phyloP scores from a whole-genome alignment of 2,113 vertebrate genomes.

The Saimiri boliviensis region DNA sequence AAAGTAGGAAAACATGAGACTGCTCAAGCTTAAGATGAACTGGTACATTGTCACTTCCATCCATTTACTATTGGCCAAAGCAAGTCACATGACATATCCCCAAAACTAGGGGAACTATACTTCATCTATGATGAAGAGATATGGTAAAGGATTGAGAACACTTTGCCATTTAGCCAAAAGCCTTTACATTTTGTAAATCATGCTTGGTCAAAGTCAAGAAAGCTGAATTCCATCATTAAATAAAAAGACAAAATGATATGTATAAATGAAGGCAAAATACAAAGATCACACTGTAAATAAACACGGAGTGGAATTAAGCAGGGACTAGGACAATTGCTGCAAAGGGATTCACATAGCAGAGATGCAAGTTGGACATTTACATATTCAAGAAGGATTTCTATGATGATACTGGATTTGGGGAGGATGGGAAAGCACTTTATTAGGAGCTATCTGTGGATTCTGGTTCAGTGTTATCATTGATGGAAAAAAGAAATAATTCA shows the following conservation, averaged over 20 bases:
- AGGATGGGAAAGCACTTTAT: background rate
- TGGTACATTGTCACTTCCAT: background rate
- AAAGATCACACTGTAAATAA: background rate
- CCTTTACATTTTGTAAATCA: background rate
- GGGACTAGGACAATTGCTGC: background rate
- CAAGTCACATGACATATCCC: background rate
- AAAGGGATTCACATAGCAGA: background rate
- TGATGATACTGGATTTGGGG: background rate
- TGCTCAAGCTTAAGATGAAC: background rate
- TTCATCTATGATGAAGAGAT: rapidly evolving
- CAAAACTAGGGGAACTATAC: background rate
- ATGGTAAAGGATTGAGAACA: background rate
- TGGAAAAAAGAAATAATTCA: background rate
- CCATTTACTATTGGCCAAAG: background rate
- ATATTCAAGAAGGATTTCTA: background rate
- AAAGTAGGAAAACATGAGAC: rapidly evolving
- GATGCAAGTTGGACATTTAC: background rate
- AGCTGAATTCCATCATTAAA: background rate
- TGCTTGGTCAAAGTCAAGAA: background rate
- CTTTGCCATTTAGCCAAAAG: background rate
- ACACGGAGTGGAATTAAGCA: background rate
- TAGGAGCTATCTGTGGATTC: background rate
- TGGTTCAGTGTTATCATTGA: background rate
- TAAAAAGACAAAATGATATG: rapidly evolving
- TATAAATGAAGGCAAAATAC: background rate